Percentiles rank a stretch among this genome's conserved stretches.
phyloP scores from a whole-genome alignment of 2,888 invertebrate genomes.

The Strigamia maritima region DNA sequence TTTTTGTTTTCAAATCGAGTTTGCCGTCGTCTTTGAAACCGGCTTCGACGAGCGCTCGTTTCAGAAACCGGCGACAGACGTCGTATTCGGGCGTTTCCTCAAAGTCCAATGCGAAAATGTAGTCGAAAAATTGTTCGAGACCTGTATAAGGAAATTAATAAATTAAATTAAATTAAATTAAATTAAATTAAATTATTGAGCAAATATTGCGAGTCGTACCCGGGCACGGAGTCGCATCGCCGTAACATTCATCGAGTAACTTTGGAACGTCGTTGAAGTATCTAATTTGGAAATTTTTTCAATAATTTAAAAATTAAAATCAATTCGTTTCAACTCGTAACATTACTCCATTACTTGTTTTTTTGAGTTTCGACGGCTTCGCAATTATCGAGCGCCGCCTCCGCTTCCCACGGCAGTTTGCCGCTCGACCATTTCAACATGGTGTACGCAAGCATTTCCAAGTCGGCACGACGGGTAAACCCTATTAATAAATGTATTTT shows the following conservation, averaged over 20 bases:
- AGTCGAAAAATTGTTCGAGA: slow-evolving; percentile 69
- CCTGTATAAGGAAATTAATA: too few relatives aligned
- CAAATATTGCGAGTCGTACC: too few relatives aligned
- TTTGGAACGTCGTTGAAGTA: slow-evolving; percentile 56
- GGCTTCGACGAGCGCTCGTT: slow-evolving; percentile 59
- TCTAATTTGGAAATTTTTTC: too few relatives aligned
- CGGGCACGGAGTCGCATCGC: slow-evolving; percentile 50
- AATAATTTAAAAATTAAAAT: slow-evolving; percentile 7
- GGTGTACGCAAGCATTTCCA: slow-evolving; percentile 93
- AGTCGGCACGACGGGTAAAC: slow-evolving; percentile 81
- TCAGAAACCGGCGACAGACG: slow-evolving; percentile 66
- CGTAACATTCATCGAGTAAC: slow-evolving; percentile 57
- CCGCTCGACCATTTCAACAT: slow-evolving; percentile 89
- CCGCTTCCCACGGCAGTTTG: slow-evolving; percentile 80
- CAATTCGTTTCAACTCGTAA: too few relatives aligned
- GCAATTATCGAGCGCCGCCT: slow-evolving; percentile 58
- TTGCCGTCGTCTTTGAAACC: slow-evolving; percentile 45
- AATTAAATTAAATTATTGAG: too few relatives aligned
- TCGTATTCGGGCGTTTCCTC: slow-evolving; percentile 73
- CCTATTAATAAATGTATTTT: too few relatives aligned
- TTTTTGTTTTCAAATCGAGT: slow-evolving; percentile 38
- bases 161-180: too few relatives aligned
- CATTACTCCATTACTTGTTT: slow-evolving; percentile 53
- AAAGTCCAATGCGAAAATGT: slow-evolving; percentile 68
- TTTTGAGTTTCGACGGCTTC: slow-evolving; percentile 58